A percentile compares a stretch with the other conserved stretches of the same genome.
phyloP scores from a whole-genome alignment of 2,888 invertebrate species.

The Molorchus minor region DNA sequence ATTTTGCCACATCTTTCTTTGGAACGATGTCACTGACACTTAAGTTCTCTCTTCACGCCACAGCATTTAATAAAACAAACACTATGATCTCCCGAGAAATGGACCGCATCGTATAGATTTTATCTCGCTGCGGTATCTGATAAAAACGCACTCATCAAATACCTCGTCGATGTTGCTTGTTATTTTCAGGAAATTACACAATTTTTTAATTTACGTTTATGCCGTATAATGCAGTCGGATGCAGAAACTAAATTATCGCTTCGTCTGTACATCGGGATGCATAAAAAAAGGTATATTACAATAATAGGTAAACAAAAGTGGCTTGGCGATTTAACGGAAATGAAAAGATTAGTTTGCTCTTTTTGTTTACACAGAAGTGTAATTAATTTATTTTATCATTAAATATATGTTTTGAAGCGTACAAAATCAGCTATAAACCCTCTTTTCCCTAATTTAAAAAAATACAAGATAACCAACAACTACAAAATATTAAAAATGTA shows the following conservation, averaged over 20 bases:
- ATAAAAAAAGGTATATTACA: not conserved
- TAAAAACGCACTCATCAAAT: not conserved
- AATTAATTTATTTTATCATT: too few species aligned
- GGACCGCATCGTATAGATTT: conserved; percentile 9
- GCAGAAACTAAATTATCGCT: not conserved
- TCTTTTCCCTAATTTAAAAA: too few species aligned
- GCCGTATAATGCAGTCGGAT: not conserved
- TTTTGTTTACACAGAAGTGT: not conserved
- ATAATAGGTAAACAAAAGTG: not conserved
- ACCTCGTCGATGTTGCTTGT: not conserved
- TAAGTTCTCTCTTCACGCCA: conserved; percentile 1
- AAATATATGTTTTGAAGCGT: too few species aligned
- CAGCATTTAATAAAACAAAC: conserved; percentile 12
- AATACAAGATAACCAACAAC: too few species aligned
- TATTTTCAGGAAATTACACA: conserved; percentile 3
- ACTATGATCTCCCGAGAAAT: conserved; percentile 1
- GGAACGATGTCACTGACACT: conserved; percentile 1
- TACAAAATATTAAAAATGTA: too few species aligned
- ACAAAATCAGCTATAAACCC: too few species aligned
- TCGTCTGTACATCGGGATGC: not conserved
- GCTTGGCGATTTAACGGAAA: not conserved
- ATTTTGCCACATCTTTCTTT: not conserved
- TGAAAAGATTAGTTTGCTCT: not conserved
- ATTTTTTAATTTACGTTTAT: not conserved
- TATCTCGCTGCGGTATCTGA: not conserved